Percentiles rank a stretch among this genome's conserved stretches.
phyloP scores from a whole-genome alignment of 1,140 invertebrate species.

The Chironomus striatipennis region DNA sequence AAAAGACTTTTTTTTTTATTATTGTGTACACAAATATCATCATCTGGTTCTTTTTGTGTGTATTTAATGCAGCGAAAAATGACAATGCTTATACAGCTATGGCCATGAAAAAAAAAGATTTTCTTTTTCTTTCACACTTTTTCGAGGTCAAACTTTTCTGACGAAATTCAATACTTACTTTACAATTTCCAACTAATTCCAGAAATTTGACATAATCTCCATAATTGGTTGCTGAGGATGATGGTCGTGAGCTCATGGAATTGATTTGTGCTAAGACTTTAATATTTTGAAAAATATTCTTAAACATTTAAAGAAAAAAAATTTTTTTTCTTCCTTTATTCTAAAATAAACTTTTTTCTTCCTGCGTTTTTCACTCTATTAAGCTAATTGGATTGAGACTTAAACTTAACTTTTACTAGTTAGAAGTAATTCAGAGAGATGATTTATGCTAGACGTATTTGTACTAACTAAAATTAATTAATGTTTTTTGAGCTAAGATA shows the following conservation, averaged over 20 bases:
- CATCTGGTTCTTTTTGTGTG: background rate
- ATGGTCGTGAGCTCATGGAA: background rate
- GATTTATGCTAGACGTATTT: too few species aligned
- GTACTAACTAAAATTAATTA: too few species aligned
- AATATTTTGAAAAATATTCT: background rate
- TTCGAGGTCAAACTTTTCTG: background rate
- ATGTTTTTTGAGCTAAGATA: too few species aligned
- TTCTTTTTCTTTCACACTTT: slow-evolving; percentile 23
- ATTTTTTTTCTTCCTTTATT: background rate
- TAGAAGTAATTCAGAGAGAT: too few species aligned
- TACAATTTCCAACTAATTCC: slow-evolving; percentile 49
- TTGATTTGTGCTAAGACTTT: background rate
- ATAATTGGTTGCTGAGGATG: background rate
- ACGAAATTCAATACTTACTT: slow-evolving; percentile 39
- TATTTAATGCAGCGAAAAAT: slow-evolving; percentile 25
- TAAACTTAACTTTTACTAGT: background rate
- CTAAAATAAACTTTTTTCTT: background rate
- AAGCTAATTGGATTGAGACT: background rate
- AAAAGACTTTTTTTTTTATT: too few species aligned
- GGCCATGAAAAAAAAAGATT: slow-evolving; percentile 25
- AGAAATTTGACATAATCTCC: slow-evolving; percentile 44
- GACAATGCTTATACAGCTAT: slow-evolving; percentile 19
- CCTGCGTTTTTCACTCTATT: background rate
- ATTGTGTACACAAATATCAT: background rate
- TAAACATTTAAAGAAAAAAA: background rate